Conservation (phyloP, 1,140 invertebrate genomes). For the Agraylea sexmaculata region DNA sequence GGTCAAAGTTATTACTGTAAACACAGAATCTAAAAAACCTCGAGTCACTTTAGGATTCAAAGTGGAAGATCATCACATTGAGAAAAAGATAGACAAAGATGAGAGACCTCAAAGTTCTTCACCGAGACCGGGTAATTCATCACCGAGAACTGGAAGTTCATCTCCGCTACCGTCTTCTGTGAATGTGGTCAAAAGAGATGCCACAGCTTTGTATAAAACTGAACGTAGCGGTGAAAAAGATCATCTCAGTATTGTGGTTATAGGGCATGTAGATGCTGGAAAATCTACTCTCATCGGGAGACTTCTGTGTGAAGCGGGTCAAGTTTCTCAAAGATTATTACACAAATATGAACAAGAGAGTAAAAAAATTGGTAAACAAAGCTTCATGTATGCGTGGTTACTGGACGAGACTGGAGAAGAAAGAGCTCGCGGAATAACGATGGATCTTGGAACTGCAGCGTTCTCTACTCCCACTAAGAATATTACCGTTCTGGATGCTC, state of each 20-base stretch:
- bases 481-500: conserved; percentile 87
- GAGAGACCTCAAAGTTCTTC: conserved; percentile 47
- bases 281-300: conserved; percentile 98
- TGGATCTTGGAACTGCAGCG: conserved; percentile 89
- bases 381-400: conserved; percentile 98
- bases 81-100: conserved; percentile 23
- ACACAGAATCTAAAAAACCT: conserved; percentile 27
- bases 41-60: conserved; percentile 38
- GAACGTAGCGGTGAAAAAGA: conserved; percentile 68
- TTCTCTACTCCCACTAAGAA: conserved; percentile 86
- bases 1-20: conserved; percentile 14
- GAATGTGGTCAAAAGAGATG: conserved; percentile 44
- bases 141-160: conserved; percentile 33
- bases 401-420: conserved; percentile 99
- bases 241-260: conserved; percentile 87
- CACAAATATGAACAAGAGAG: conserved; percentile 98
- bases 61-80: conserved; percentile 29
- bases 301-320: conserved; percentile 78
- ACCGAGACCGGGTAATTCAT: conserved; percentile 45
- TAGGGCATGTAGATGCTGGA: conserved; percentile 98
- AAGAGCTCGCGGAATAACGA: conserved; percentile 78
- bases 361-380: conserved; percentile 94
- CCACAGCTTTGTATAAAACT: conserved; percentile 51
- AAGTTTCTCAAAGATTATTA: conserved; percentile 82
- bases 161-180: conserved; percentile 25